Evolutionary conservation across 2,888 invertebrate genomes (phyloP).

Genomic region (Ormyrus rosae): DNA sequence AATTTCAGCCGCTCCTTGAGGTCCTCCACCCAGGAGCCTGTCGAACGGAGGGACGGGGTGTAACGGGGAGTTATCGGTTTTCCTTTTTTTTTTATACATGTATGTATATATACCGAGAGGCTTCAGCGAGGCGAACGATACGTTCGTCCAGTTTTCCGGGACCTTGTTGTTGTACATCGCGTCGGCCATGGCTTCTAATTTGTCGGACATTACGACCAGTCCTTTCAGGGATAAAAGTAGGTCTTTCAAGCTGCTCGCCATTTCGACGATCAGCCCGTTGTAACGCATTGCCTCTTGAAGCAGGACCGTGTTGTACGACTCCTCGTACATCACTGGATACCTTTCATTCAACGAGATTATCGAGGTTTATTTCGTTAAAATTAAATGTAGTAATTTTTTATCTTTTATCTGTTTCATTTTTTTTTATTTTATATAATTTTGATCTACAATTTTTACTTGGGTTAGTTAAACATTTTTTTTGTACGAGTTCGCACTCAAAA

Average conservation of each 20-base stretch:
- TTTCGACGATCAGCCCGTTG: conserved; percentile 79
- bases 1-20: conserved; percentile 81
- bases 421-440: no score
- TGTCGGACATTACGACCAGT: conserved; percentile 87
- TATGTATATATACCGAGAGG: conserved; percentile 78
- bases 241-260: conserved; percentile 79
- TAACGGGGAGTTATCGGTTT: no score
- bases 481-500: no score
- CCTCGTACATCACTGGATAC: conserved; percentile 90
- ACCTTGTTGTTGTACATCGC: conserved; percentile 83
- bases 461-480: no score
- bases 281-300: conserved; percentile 91
- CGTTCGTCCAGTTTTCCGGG: conserved; percentile 83
- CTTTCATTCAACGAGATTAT: conserved; percentile 70
- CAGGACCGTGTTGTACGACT: conserved; percentile 92
- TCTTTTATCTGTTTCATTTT: no score
- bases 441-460: no score
- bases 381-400: no score
- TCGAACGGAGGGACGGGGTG: not conserved
- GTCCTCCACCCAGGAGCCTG: conserved; percentile 83
- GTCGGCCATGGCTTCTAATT: conserved; percentile 82
- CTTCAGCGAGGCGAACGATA: conserved; percentile 84
- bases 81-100: no score
- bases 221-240: conserved; percentile 86
- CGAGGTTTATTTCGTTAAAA: no score